phyloP scores from a whole-genome alignment of 2,113 vertebrate species.

The Rafetus swinhoei region DNA sequence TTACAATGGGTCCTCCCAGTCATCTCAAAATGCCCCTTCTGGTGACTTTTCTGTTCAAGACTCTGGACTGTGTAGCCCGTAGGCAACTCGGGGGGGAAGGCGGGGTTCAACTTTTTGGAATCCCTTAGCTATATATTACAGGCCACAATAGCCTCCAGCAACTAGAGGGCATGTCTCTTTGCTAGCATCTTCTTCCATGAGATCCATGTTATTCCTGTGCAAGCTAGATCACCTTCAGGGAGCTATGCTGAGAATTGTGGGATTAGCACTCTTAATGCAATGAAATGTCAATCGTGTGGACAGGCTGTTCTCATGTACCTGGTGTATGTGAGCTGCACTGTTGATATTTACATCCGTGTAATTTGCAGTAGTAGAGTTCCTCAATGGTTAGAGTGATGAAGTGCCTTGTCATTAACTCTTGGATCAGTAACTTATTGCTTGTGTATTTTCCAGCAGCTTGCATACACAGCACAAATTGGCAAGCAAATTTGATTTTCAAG shows the following conservation, averaged over 20 bases:
- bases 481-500: neutral
- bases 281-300: neutral
- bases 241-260: neutral
- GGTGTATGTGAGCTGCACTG: conserved; percentile 21
- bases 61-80: neutral
- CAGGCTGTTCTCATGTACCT: conserved; percentile 51
- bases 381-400: neutral
- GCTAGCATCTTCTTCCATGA: neutral
- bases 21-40: neutral
- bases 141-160: accelerated
- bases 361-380: neutral
- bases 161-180: accelerated
- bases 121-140: neutral
- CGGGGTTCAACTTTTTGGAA: neutral
- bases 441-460: neutral
- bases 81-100: accelerated
- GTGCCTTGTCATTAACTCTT: neutral
- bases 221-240: accelerated
- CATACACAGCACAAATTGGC: neutral
- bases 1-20: accelerated
- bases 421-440: neutral
- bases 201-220: accelerated
- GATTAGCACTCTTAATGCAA: accelerated
- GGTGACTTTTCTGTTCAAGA: neutral
- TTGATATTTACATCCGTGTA: neutral